Base-by-base conservation (phyloP, 2,888 invertebrate genomes). In the Pycnomerus fuliginosus region DNA sequence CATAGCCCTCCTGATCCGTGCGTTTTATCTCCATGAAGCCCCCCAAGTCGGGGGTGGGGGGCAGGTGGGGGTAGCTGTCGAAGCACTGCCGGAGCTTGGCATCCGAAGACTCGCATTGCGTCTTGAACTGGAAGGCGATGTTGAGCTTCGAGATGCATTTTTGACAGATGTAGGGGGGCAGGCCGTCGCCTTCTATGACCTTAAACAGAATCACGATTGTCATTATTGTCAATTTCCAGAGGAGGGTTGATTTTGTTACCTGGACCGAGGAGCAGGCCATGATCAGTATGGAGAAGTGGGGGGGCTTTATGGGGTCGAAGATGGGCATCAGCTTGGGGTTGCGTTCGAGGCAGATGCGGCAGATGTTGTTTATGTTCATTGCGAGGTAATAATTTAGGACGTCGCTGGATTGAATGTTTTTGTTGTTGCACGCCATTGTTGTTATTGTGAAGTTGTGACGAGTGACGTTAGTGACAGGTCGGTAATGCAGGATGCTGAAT, bases 251-350 rank as follows among this genome's bases (percentile, higher is more conserved):
- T 20, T 20, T 8, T 7, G 20, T 5, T 65, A 73, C 73, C 66
- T 73, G 69, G 2, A 73, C 71, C 31, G 69, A 62, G 35, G 72
- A 70, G 59, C 73, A 73, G 45, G 71, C 69, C 70, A 72, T 73
- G 31, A 73, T 70, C 47, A 73, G 55, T 40, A 71, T 64, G 4
- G 72, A 70, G 54, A 72, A 71, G 58, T 71, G 69, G 17, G 70
- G 68, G 13, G 72, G 71, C 58, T 72, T 72, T 12, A 69, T 62
- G 5, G 70, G 69, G 58, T 73, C 72, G 53, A 73, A 73, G 52
- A 73, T 73, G 22, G 71, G 69, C 62, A 70, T 67, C 44, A 73
- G 55, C 53, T 72, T 71, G 13, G 62, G 61, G 17, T 68, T 68
- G 51, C 69, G 69, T 55, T 72, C 70, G 45, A 73, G 54, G 52